Base-by-base conservation (phyloP, 2,113 vertebrate species). In the Columbina picui region DNA sequence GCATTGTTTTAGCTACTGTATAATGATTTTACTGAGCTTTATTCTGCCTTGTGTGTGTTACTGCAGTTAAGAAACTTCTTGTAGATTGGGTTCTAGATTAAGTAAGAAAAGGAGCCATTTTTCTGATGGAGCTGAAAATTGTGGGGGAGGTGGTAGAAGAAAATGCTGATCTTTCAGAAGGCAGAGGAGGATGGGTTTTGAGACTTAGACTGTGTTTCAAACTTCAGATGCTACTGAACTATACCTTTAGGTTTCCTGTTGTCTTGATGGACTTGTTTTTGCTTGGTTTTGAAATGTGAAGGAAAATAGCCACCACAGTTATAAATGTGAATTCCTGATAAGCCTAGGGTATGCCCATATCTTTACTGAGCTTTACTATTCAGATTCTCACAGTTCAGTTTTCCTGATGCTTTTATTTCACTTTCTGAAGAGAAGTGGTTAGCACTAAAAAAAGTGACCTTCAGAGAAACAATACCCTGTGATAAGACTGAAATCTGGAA, bases 91-190 rank as follows among this genome's bases (percentile, higher is more conserved):
- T 50, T 68, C 63, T 82, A 52, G 23, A 34, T 84, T 61, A 41
- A 8, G 30, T 82, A 71, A 43, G 76, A 81, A 93, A 89, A 57
- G 2, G 4, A 86, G 4, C 38, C 3, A 3, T 76, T 81, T 86
- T 94, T 50, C 23, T 84, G 47, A 27, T 50, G 60, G 67, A 94
- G 34, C 34, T 84, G 47, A 34, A 73, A 60, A 23, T 55, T 92
- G 43, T 26, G 26, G 4, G 21, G 10, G 8, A 83, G 57, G 25
- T 32, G 5, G 27, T 34, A 2, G 27, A 84, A 67, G 34, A 91
- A 87, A 83, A 87, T 76, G 1, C 7, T 39, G 3, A 57, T 56
- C 7, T 41, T 65, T 53, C 34, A 64, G 10, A 53, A 65, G 4
- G 29, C 75, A 25, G 68, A 50, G 18, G 14, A 39, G 2, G 20